phyloP scores from a whole-genome alignment of 2,888 invertebrate species.

The Napeogenes sylphis region DNA sequence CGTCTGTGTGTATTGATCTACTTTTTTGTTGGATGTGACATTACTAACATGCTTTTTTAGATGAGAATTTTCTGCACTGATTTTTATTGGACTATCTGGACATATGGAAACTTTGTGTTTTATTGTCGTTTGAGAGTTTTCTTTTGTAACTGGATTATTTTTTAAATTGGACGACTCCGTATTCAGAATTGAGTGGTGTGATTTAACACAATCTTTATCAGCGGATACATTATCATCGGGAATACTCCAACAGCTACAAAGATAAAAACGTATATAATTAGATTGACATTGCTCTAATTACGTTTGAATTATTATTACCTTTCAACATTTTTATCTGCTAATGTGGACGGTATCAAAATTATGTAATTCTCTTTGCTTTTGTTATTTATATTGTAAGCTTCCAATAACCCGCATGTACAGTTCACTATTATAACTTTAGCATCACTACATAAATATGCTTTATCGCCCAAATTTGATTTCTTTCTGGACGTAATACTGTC shows the following conservation, averaged over 20 bases:
- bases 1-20: constrained; percentile 48
- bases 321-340: not conserved
- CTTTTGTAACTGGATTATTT: not conserved
- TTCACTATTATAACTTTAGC: constrained; percentile 22
- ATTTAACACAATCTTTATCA: constrained; percentile 14
- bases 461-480: not conserved
- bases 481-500: not conserved
- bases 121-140: constrained; percentile 4
- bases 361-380: constrained; percentile 11
- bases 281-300: not conserved
- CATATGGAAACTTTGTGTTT: constrained; percentile 18
- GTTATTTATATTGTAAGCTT: constrained; percentile 9
- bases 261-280: not conserved
- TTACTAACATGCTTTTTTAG: not conserved
- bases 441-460: not conserved
- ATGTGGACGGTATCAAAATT: constrained; percentile 5
- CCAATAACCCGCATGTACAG: constrained; percentile 23
- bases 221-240: not conserved
- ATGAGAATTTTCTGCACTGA: not conserved
- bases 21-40: not conserved
- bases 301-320: constrained; percentile 6
- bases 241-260: constrained; percentile 1
- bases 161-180: constrained; percentile 2
- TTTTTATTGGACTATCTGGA: constrained; percentile 10
- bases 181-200: constrained; percentile 5